Evolutionary conservation across 2,113 vertebrate genomes (phyloP).

Genomic region (Delphinus delphis): DNA sequence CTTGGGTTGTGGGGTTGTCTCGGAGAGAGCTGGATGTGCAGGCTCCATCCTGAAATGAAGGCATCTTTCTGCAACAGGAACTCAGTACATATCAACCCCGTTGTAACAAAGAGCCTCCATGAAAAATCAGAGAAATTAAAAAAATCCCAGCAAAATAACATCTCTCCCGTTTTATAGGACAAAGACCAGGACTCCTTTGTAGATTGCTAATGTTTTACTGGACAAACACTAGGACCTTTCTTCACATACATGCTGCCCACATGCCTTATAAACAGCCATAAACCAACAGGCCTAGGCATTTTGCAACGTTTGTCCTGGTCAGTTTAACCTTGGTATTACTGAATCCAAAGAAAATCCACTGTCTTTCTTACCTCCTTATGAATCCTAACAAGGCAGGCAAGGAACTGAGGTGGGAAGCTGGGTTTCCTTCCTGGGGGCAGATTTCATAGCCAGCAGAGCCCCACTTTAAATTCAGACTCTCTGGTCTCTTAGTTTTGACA

Average conservation of each 20-base stretch:
- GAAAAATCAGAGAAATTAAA: not conserved
- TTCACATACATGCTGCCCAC: not conserved
- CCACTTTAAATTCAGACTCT: conserved; percentile 1
- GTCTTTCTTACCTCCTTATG: not conserved
- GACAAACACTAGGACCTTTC: not conserved
- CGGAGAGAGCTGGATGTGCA: not conserved
- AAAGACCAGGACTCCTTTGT: not conserved
- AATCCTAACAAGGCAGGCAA: not conserved
- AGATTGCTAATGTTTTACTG: not conserved
- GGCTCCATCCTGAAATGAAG: not conserved
- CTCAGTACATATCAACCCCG: not conserved
- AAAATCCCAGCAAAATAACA: not conserved
- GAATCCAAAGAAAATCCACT: not conserved
- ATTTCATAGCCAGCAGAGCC: not conserved
- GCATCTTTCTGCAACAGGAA: not conserved
- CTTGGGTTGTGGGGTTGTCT: not conserved
- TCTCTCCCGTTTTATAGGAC: not conserved
- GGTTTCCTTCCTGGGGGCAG: not conserved
- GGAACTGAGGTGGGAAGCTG: not conserved
- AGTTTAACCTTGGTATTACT: not conserved
- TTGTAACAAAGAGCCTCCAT: not conserved
- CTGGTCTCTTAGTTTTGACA: conserved; percentile 22
- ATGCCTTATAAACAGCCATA: not conserved
- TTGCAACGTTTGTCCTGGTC: not conserved
- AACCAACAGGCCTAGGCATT: not conserved